Conservation (phyloP, 2,113 vertebrate species). For the Paratilapia polleni region DNA sequence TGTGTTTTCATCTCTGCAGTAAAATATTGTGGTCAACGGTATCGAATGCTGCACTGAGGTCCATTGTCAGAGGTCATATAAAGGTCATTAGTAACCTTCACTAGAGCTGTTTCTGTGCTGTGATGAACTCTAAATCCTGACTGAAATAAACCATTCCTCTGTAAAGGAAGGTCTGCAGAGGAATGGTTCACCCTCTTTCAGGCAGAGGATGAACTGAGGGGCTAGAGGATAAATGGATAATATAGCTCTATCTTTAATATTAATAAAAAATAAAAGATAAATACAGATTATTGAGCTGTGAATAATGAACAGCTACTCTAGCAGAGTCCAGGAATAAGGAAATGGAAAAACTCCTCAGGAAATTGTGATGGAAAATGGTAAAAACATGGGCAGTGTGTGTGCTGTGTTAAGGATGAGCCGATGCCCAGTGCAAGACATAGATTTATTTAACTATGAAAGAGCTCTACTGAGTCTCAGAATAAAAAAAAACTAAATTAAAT, state of each 20-base stretch:
- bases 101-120: not conserved
- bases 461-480: not conserved
- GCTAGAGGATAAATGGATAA: too few relatives aligned
- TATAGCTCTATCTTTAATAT: too few relatives aligned
- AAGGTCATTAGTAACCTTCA: not conserved
- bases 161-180: not conserved
- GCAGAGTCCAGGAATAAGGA: not conserved
- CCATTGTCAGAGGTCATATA: too few relatives aligned
- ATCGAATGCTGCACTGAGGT: too few relatives aligned
- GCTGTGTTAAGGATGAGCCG: not conserved
- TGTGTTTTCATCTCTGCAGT: not conserved
- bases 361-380: not conserved
- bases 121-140: not conserved
- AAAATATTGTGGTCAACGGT: too few relatives aligned
- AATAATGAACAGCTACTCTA: not conserved
- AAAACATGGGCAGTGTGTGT: not conserved
- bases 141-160: not conserved
- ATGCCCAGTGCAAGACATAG: too few relatives aligned
- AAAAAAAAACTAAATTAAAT: too few relatives aligned
- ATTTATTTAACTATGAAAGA: accelerated
- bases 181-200: not conserved
- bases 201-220: not conserved
- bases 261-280: too few relatives aligned
- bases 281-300: too few relatives aligned
- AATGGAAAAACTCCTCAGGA: not conserved